A percentile compares a stretch with the other conserved stretches of the same genome.
Evolutionary conservation across 1,140 invertebrate genomes (phyloP).

Genomic region (Cepaea nemoralis): DNA sequence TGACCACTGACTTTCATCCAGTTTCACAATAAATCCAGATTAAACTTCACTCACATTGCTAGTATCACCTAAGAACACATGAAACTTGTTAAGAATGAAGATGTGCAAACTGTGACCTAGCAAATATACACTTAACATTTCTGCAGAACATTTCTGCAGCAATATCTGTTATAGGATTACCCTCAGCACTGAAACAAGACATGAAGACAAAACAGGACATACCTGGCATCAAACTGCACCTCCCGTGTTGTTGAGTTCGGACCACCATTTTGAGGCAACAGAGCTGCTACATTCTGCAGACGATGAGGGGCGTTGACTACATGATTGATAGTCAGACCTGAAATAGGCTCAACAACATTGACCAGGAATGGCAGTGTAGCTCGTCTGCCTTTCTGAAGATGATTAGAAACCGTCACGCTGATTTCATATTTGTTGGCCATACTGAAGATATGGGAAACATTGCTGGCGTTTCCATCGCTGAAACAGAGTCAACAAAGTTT

Average conservation of each 20-base stretch:
- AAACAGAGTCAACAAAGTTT: background rate
- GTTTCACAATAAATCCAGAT: no score
- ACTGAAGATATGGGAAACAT: constrained; percentile 32
- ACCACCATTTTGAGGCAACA: background rate
- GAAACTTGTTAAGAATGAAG: no score
- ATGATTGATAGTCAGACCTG: background rate
- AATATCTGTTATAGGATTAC: no score
- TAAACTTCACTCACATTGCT: no score
- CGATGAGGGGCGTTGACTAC: background rate
- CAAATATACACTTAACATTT: no score
- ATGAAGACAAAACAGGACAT: background rate
- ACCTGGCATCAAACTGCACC: constrained; percentile 41
- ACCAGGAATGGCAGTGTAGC: constrained; percentile 27
- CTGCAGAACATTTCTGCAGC: no score
- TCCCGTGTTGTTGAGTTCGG: background rate
- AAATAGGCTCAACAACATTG: constrained; percentile 39
- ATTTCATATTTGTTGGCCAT: constrained; percentile 40
- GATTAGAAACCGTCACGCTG: constrained; percentile 44
- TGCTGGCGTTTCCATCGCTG: constrained; percentile 43
- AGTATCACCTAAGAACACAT: no score
- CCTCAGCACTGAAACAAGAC: no score
- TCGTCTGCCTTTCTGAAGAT: constrained; percentile 35
- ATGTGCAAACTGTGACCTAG: no score
- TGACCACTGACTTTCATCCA: no score
- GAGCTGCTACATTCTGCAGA: constrained; percentile 1